Percentiles rank a stretch among this genome's conserved stretches.
These are phyloP conservation scores for Liasis olivaceus DNA, from an alignment of 2,797 vertebrate species.

Conservation along the genomic window DNA sequence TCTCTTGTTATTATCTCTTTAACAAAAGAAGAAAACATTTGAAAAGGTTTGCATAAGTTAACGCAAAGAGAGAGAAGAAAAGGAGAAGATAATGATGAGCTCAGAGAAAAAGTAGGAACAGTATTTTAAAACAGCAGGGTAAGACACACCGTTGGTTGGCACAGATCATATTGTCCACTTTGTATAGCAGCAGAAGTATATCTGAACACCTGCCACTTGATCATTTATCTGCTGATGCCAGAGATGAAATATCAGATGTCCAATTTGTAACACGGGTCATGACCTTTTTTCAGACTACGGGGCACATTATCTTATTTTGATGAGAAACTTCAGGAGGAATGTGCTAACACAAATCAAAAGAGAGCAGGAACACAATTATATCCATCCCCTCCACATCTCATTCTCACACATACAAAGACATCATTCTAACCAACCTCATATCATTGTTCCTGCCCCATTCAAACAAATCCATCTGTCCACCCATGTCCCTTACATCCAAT, in stretches of 20 bases:
- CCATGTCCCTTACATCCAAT: background rate
- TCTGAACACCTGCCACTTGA: no score
- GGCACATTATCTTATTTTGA: no score
- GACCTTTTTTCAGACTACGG: no score
- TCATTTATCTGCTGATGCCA: no score
- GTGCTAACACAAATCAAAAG: background rate
- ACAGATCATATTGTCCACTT: no score
- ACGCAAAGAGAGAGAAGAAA: background rate
- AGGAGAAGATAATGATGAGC: background rate
- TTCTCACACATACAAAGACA: background rate
- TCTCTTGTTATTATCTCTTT: no score
- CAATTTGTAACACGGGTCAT: no score
- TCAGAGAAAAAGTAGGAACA: background rate
- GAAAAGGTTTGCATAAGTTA: no score
- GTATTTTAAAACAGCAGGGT: no score
- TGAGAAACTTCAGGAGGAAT: background rate
- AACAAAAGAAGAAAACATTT: background rate
- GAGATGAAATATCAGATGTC: no score
- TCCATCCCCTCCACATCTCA: background rate
- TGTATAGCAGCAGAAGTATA: no score
- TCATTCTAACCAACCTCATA: background rate
- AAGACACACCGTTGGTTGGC: no score
- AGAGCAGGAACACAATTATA: background rate
- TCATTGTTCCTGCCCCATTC: background rate
- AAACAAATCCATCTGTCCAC: background rate